These are phyloP conservation scores for Nyctibius grandis DNA, from an alignment of 2,797 vertebrate species.

Conservation along the genomic window DNA sequence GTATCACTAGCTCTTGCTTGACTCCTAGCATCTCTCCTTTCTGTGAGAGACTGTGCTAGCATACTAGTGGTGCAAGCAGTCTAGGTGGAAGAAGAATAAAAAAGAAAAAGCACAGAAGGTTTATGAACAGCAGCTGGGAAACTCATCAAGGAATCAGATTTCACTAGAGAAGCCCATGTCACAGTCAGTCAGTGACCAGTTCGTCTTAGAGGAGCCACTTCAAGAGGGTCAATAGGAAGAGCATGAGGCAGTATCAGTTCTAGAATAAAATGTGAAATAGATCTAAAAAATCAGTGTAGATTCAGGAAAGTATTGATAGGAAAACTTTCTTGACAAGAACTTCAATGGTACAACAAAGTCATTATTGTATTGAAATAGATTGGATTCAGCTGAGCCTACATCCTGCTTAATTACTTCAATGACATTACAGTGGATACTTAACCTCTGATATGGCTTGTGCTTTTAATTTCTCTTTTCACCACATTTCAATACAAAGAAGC, in stretches of 20 bases:
- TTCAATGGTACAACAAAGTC: background rate
- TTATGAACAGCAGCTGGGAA: background rate
- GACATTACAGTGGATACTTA: background rate
- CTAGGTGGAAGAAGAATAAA: background rate
- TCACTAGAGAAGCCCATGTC: background rate
- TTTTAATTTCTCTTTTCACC: background rate
- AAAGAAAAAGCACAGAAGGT: background rate
- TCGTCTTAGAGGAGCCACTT: background rate
- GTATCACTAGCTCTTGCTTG: background rate
- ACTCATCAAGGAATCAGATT: background rate
- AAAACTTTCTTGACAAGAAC: background rate
- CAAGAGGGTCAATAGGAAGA: background rate
- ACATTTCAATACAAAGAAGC: background rate
- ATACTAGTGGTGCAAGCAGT: background rate
- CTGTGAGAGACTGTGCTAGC: background rate
- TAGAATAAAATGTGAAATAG: background rate
- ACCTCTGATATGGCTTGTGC: background rate
- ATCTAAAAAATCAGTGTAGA: background rate
- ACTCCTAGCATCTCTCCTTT: background rate
- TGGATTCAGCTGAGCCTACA: background rate
- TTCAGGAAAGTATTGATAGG: background rate
- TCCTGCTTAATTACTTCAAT: background rate
- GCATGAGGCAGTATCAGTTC: background rate
- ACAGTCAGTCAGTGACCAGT: accelerated
- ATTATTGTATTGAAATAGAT: background rate